Conservation (phyloP, 2,113 vertebrate species). For the Serilophus lunatus region DNA sequence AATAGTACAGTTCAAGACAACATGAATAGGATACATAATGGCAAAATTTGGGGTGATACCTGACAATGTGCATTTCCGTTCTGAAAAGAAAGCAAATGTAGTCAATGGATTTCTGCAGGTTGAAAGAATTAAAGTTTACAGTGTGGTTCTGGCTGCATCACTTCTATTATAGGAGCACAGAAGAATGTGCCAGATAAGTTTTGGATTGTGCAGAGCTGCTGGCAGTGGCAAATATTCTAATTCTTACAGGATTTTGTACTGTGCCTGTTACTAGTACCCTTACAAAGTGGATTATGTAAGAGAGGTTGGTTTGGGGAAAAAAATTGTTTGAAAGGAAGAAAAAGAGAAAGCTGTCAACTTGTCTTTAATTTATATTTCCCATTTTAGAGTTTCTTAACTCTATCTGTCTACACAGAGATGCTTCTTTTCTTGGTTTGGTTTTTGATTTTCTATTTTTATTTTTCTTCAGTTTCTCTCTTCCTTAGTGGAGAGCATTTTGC, state of each 20-base stretch:
- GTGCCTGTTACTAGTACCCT: not conserved
- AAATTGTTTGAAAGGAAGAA: not conserved
- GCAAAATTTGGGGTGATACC: not conserved
- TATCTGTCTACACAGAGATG: not conserved
- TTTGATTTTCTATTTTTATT: not conserved
- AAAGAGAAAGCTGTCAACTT: not conserved
- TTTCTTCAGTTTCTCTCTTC: not conserved
- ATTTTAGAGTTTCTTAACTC: not conserved
- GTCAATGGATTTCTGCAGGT: not conserved
- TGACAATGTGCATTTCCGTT: not conserved
- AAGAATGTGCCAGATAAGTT: accelerated
- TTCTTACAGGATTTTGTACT: not conserved
- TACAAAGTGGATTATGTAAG: not conserved
- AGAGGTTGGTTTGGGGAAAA: not conserved
- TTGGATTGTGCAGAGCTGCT: not conserved
- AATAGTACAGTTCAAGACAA: not conserved
- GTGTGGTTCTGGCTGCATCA: not conserved
- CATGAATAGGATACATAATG: not conserved
- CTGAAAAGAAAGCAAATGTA: not conserved
- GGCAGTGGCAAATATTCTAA: not conserved
- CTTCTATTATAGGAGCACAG: not conserved
- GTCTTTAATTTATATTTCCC: not conserved
- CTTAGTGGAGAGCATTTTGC: not conserved
- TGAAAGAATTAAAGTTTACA: not conserved
- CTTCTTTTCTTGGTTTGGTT: no score